Base-by-base conservation (phyloP, 2,113 vertebrate genomes). In the Rhagologus leucostigma region DNA sequence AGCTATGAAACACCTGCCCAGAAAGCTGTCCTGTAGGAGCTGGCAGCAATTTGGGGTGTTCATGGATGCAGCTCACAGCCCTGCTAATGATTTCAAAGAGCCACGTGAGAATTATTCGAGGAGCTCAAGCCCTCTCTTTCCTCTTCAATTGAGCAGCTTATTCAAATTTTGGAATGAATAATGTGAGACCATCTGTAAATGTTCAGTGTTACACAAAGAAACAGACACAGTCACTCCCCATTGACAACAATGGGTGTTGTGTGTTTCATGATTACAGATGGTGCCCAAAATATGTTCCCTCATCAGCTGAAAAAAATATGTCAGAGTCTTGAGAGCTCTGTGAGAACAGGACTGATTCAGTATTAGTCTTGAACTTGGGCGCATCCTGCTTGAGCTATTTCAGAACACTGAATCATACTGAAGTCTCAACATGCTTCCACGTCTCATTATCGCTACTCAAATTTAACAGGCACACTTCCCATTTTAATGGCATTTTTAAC, bases 151-250 rank as follows among this genome's bases (percentile, higher is more conserved):
- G 71, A 94, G 79, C 47, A 90, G 73, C 83, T 93, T 93, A 79
- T 70, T 94, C 78, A 87, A 56, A 92, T 94, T 80, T 89, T 95
- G 83, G 49, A 95, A 90, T 50, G 30, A 96, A 88, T 92, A 94
- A 97, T 62, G 57, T 67, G 63, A 68, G 49, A 89, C 77, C 91
- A 93, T 95, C 94, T 97, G 92, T 90, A 97, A 78, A 94, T 71
- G 60, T 87, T 91, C 95, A 50, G 26, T 62, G 30, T 80, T 74
- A 83, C 14, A 94, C 53, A 92, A 87, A 93, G 84, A 78, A 95
- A 67, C 39, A 95, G 67, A 91, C 60, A 59, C 20, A 87, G 35
- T 87, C 84, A 71, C 53, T 94, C 57, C 29, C 33, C 44, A 56
- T 47, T 82, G 77, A 93, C 90, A 91, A 80, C 70, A 92, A 87